Conservation (phyloP, 2,888 invertebrate genomes). For the Drosophila birchii region DNA sequence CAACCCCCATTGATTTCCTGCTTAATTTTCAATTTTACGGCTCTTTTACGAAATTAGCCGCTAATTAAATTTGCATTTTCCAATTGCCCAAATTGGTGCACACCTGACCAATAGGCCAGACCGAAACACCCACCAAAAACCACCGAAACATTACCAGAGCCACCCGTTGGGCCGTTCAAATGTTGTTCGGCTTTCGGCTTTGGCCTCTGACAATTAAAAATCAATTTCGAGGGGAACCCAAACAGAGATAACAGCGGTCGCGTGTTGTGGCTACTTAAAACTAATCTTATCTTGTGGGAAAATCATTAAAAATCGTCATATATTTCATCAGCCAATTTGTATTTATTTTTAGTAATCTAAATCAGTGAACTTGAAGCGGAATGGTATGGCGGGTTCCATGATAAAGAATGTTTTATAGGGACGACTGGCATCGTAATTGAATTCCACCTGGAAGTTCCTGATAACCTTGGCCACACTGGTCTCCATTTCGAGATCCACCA, state of each 20-base stretch:
- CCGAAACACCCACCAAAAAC: constrained; percentile 11
- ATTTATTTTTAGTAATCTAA: constrained; percentile 42
- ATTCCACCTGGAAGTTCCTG: constrained; percentile 77
- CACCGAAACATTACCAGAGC: constrained; percentile 31
- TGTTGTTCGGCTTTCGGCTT: constrained; percentile 47
- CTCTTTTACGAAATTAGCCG: constrained; percentile 57
- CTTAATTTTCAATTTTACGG: constrained; percentile 57
- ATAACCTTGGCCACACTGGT: constrained; percentile 84
- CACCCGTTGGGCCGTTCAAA: constrained; percentile 15
- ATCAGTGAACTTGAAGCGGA: constrained; percentile 81
- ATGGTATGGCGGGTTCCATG: constrained; percentile 79
- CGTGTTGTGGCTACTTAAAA: not conserved
- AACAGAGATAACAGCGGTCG: constrained; percentile 13
- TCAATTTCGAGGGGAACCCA: constrained; percentile 13
- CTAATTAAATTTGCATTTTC: constrained; percentile 51
- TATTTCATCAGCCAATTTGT: not conserved
- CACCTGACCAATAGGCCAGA: constrained; percentile 16
- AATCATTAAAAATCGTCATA: not conserved
- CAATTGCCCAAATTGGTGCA: constrained; percentile 27
- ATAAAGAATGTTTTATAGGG: constrained; percentile 66
- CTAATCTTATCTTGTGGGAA: constrained; percentile 21
- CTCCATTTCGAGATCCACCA: constrained; percentile 90
- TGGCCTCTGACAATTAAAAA: constrained; percentile 28
- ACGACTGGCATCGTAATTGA: constrained; percentile 62
- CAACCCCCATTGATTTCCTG: constrained; percentile 58